These are phyloP conservation scores for Notodonta dromedarius DNA, from an alignment of 2,888 invertebrate genomes.

Conservation along the genomic window DNA sequence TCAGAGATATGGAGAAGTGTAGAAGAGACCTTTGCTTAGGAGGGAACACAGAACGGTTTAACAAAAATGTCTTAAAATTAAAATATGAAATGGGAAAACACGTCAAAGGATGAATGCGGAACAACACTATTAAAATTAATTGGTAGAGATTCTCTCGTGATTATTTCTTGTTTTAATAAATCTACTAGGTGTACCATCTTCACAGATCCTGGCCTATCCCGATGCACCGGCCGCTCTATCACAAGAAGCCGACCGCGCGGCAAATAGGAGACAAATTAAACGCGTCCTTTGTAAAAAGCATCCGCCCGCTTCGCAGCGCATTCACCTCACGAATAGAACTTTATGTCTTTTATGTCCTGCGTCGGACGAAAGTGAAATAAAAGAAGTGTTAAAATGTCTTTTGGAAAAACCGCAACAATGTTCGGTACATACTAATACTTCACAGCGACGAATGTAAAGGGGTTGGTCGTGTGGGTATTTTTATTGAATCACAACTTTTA, in stretches of 20 bases:
- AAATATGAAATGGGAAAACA: too few relatives aligned
- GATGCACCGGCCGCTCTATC: slow-evolving; percentile 27
- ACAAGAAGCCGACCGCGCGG: slow-evolving; percentile 49
- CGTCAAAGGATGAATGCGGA: too few relatives aligned
- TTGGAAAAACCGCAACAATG: slow-evolving; percentile 3
- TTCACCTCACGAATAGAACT: slow-evolving; percentile 43
- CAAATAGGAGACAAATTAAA: slow-evolving; percentile 76
- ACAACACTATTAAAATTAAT: too few relatives aligned
- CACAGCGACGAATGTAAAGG: background rate
- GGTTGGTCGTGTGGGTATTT: background rate
- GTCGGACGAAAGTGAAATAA: slow-evolving; percentile 6
- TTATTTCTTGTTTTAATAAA: background rate
- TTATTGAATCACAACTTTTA: too few relatives aligned
- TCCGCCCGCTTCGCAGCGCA: slow-evolving; percentile 20
- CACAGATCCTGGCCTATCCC: slow-evolving; percentile 17
- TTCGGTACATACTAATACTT: background rate
- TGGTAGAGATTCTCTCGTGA: too few relatives aligned
- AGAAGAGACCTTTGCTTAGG: too few relatives aligned
- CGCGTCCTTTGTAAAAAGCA: slow-evolving; percentile 37
- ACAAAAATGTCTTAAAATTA: too few relatives aligned
- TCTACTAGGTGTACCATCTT: slow-evolving; percentile 7
- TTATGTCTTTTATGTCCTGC: slow-evolving; percentile 44
- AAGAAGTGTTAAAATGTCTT: slow-evolving; percentile 8
- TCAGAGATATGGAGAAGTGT: too few relatives aligned
- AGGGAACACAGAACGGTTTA: too few relatives aligned